Percentiles rank a stretch among this genome's conserved stretches.
These are phyloP conservation scores for Presbytis comata DNA, from an alignment of 2,797 vertebrate genomes.

Conservation along the genomic window DNA sequence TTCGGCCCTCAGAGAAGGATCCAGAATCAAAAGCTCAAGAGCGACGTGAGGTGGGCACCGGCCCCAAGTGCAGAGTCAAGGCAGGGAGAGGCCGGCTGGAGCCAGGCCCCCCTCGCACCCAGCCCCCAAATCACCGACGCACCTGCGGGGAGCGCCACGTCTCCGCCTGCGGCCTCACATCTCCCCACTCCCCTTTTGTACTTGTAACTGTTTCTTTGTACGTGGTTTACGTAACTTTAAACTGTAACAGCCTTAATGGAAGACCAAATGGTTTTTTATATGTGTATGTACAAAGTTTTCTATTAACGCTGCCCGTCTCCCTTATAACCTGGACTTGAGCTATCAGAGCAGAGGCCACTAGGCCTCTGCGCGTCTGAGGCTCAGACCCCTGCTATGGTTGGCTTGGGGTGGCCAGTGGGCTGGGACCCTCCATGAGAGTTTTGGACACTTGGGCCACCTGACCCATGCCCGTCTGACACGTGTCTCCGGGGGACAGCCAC, in stretches of 20 bases:
- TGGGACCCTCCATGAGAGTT: not conserved
- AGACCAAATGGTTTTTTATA: constrained; percentile 80
- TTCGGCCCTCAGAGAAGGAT: not conserved
- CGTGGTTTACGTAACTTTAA: constrained; percentile 80
- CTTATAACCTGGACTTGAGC: constrained; percentile 41
- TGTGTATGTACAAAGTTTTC: constrained; percentile 71
- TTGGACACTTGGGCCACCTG: not conserved
- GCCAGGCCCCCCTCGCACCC: constrained; percentile 26
- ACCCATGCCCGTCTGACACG: not conserved
- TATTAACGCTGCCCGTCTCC: constrained; percentile 78
- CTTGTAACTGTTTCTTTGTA: constrained; percentile 65
- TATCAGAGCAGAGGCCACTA: not conserved
- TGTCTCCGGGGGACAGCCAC: not conserved
- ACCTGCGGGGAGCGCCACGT: not conserved
- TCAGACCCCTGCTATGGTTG: not conserved
- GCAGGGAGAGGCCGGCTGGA: not conserved
- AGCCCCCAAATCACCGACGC: not conserved
- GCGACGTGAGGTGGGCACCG: not conserved
- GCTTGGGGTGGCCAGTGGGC: not conserved
- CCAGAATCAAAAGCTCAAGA: not conserved
- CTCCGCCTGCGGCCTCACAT: not conserved
- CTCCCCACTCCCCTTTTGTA: constrained; percentile 45
- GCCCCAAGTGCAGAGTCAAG: not conserved
- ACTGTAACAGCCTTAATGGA: constrained; percentile 78
- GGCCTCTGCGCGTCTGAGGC: not conserved